Base-by-base conservation (phyloP, 2,113 vertebrate species). In the Hippocampus abdominalis region DNA sequence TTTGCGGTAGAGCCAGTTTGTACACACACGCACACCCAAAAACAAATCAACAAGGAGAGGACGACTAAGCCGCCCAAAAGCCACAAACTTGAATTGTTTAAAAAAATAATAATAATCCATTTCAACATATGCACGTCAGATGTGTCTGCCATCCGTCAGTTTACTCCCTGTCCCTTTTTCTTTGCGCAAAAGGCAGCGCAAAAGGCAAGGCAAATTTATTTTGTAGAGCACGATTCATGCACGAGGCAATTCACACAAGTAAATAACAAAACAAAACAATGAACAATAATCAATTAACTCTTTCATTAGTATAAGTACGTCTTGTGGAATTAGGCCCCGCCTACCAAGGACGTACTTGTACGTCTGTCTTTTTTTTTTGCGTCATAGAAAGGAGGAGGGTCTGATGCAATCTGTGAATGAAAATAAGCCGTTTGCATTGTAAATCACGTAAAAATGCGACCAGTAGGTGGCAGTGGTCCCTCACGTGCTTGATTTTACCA, bases 41-140 rank as follows among this genome's bases (percentile, higher is more conserved):
- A 75, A 71, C 64, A 80, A 57, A 68, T 66, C 60, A 60, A 65
- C 61, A 70, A 64, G 69, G 18, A 66, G 32, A 73, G 36, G 49
- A n/a, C 57, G 16, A 10, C 46, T 54, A 39, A 39, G 66, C 64
- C 76, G 3, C 74, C 40, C 68, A 36, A 59, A 82, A 81, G 66
- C 81, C 81, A 49, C 78, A 79, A 71, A 74, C 74, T 59, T 80
- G 77, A 82, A 81, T 48, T 23, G 42, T 44, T 44, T 44, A 81
- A 70, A n/a, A 54, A 20, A 53, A 53, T n/a, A n/a, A n/a, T 11
- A 11, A 56, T 27, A 84, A 85, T 4, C 15, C 4, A 49, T 82
- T 71, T 76, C 42, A 83, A 62, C 81, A 86, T 67, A 75, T 86
- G 80, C 79, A 74, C 69, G 51, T 88, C 83, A 89, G 83, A 90